These are phyloP conservation scores for Thaleichthys pacificus DNA, from an alignment of 2,797 vertebrate genomes.

Conservation along the genomic window DNA sequence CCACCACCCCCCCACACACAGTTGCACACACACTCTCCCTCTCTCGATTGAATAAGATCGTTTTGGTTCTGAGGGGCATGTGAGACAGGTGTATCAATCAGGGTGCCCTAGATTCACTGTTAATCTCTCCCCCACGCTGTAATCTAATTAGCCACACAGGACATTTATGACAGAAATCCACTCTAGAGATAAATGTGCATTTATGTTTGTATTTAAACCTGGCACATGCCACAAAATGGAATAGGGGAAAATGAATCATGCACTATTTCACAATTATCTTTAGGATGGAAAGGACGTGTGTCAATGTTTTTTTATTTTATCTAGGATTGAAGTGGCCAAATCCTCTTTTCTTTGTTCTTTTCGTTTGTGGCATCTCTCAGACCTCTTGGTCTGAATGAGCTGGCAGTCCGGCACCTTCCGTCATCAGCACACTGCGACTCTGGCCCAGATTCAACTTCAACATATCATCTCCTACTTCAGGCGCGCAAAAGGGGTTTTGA, in stretches of 20 bases:
- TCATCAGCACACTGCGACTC: conserved; percentile 29
- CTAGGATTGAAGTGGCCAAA: neutral
- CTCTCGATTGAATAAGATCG: neutral
- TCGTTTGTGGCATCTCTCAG: neutral
- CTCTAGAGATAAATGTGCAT: too few relatives aligned
- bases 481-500: neutral
- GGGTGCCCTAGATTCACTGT: conserved; percentile 32
- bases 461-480: too few relatives aligned
- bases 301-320: neutral
- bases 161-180: neutral
- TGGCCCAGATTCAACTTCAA: conserved; percentile 18
- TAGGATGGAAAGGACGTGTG: neutral
- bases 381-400: conserved; percentile 32
- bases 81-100: conserved; percentile 9
- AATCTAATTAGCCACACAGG: neutral
- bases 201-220: neutral
- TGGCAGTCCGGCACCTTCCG: conserved; percentile 2
- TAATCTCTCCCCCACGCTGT: neutral
- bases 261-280: neutral
- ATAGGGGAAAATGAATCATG: neutral
- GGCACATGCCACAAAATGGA: neutral
- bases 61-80: neutral
- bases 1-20: neutral
- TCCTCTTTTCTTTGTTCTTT: conserved; percentile 5
- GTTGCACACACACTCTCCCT: too few relatives aligned